Evolutionary conservation across 2,797 vertebrate species (phyloP), one percentile per base, ranked within the genome.

Genomic region (Spatula clypeata): DNA sequence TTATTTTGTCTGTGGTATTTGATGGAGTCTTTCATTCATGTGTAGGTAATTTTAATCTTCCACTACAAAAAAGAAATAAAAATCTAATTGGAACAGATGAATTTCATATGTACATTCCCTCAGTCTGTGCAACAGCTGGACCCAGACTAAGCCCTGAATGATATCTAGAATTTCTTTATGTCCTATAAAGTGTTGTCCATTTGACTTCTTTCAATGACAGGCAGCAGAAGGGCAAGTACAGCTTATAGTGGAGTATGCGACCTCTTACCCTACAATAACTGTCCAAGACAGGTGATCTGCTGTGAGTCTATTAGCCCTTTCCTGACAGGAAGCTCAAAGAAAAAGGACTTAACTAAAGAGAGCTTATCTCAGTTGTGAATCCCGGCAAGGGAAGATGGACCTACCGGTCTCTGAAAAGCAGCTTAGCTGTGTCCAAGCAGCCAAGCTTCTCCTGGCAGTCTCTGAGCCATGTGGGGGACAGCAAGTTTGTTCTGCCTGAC

Each of bases 401-500:
- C 9, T 13, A 23, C 26, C n/a, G 32, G 23, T 16, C 17, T 2
- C 15, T 64, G 44, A 66, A 81, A 79, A 29, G 31, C 24, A 94
- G 27, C 32, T 47, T 44, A 19, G 9, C 7, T 57, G 14, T 57
- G 27, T 10, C 38, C 11, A 13, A 53, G 27, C 23, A 70, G 64
- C 26, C 61, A 70, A 47, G 31, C 13, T 70, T 85, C 11, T 40
- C 77, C 38, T 91, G 67, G 60, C 47, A 88, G 60, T 18, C 45
- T 27, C 15, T 45, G 55, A 87, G 34, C 79, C 88, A 6, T 15
- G 53, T 62, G 24, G n/a, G 45, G 65, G 32, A 66, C 3, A 20
- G 34, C 27, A 77, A 91, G 6, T 89, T 91, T 94, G 51, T 70
- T 91, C 88, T 88, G 1, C 66, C 72, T 95, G 88, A 86, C 85